phyloP scores from a whole-genome alignment of 2,113 vertebrate genomes.

The Chamaea fasciata region DNA sequence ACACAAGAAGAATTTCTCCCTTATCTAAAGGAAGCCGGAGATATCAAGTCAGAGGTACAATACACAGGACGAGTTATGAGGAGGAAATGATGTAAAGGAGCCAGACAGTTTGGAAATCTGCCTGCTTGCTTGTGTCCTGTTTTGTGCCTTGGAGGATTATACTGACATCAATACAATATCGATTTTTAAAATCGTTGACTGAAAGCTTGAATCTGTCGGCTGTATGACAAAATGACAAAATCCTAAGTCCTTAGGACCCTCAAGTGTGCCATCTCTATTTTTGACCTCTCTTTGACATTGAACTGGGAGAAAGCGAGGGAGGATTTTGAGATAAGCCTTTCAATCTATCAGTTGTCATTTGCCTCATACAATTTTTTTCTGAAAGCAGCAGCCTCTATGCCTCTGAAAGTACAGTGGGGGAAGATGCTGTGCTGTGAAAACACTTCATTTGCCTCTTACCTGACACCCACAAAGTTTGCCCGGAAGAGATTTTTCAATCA shows the following conservation, averaged over 20 bases:
- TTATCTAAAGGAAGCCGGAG: constrained; percentile 37
- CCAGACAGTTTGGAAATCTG: constrained; percentile 6
- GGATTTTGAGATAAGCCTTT: neutral
- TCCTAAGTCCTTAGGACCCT: neutral
- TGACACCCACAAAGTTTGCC: neutral
- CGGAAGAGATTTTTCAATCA: neutral
- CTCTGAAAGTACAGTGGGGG: neutral
- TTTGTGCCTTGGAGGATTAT: neutral
- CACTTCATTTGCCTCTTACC: neutral
- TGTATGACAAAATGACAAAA: neutral
- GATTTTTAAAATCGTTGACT: neutral
- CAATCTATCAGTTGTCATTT: neutral
- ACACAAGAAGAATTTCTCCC: constrained; percentile 30
- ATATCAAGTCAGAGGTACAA: constrained; percentile 11
- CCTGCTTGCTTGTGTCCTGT: neutral
- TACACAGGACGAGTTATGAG: neutral
- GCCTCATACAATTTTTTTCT: neutral
- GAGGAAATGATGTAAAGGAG: constrained; percentile 10
- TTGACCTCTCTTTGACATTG: neutral
- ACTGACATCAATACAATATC: neutral
- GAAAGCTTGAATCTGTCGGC: neutral
- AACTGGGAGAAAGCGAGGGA: neutral
- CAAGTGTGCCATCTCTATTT: neutral
- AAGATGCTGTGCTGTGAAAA: neutral
- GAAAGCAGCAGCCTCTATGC: neutral